These are phyloP conservation scores for Ceratina japonica DNA, from an alignment of 1,140 invertebrate genomes.

Conservation along the genomic window DNA sequence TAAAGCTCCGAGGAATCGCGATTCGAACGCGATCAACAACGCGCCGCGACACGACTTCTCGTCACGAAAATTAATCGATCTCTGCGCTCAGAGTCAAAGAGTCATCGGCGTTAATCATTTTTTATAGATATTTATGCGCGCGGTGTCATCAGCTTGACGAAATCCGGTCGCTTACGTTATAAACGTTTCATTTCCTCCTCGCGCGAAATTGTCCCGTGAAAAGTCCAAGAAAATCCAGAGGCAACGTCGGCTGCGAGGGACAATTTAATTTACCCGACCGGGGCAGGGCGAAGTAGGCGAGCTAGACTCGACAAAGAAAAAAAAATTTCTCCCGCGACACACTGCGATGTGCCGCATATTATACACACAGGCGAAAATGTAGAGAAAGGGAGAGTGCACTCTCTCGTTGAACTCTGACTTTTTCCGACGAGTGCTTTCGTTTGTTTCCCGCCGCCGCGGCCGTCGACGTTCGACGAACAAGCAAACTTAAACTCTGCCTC, in stretches of 20 bases:
- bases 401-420: constrained; percentile 27
- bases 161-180: no score
- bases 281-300: background rate
- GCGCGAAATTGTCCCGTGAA: background rate
- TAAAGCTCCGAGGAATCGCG: constrained; percentile 20
- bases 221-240: background rate
- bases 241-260: background rate
- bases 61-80: constrained; percentile 23
- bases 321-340: background rate
- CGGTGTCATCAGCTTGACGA: no score
- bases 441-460: background rate
- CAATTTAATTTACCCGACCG: background rate
- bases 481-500: background rate
- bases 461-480: background rate
- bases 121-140: no score
- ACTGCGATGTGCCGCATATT: background rate
- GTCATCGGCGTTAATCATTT: no score
- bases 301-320: background rate
- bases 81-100: background rate
- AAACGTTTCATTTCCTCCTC: no score
- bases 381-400: constrained; percentile 10
- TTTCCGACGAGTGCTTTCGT: background rate
- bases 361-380: background rate
- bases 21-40: constrained; percentile 8
- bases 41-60: constrained; percentile 3